Evolutionary conservation across 2,113 vertebrate species (phyloP).

Genomic region (Corydoras maculifer): DNA sequence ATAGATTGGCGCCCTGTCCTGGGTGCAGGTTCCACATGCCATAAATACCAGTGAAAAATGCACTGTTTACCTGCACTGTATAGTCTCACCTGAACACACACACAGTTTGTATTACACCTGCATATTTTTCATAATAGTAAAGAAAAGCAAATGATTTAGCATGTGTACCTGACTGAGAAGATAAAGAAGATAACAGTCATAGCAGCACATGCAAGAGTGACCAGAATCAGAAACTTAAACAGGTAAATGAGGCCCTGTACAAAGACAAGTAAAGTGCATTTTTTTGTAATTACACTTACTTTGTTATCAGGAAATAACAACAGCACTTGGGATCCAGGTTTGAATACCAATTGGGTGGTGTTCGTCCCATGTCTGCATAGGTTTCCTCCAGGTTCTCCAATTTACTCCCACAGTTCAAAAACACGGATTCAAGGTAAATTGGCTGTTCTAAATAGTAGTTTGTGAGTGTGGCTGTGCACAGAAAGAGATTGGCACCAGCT

Average conservation of each 20-base stretch:
- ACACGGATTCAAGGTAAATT: too few species aligned
- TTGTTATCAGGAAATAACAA: too few species aligned
- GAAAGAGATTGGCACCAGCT: too few species aligned
- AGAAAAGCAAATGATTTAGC: neutral
- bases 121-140: neutral
- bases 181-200: constrained; percentile 98
- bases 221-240: constrained; percentile 97
- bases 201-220: constrained; percentile 91
- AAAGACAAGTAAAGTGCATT: neutral
- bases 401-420: too few species aligned
- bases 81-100: constrained; percentile 72
- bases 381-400: too few species aligned
- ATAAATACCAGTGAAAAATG: constrained; percentile 96
- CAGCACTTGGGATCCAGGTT: too few species aligned
- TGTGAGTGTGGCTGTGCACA: too few species aligned
- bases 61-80: constrained; percentile 86
- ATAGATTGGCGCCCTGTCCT: too few species aligned
- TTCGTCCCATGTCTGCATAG: too few species aligned
- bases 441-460: too few species aligned
- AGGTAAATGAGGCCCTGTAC: constrained; percentile 90
- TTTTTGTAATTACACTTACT: neutral
- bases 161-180: constrained; percentile 84
- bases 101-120: neutral
- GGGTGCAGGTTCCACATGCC: constrained; percentile 93
- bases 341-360: too few species aligned